Evolutionary conservation across 2,113 vertebrate species (phyloP), one percentile per base, ranked within the genome.

Genomic region (Lepus europaeus): DNA sequence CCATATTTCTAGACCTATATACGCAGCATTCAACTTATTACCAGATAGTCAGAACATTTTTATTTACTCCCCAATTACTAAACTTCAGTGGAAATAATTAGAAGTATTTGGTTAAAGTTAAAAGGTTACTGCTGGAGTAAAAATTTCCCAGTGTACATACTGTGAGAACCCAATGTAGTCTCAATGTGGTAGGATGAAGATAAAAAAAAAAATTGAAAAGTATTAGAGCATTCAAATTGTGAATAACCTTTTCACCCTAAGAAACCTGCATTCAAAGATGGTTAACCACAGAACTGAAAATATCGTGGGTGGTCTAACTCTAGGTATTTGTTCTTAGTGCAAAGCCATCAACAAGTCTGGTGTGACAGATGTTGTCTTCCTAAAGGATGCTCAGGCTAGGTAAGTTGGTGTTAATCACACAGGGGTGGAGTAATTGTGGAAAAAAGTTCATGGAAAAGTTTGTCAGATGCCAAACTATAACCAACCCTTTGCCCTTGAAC

Each of bases 241-340:
- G 73, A 92, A 92, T 70, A 95, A 92, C 83, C 79, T 94, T 96
- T 96, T 90, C 45, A 85, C 93, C 86, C 36, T 68, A 85, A 88
- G 94, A 95, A 95, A 92, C 77, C 39, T 94, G 81, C 88, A 90
- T 96, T 92, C 89, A 93, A 96, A 87, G 39, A 84, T 13, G 56
- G 31, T 95, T 97, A 95, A 93, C 80, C 82, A 96, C 92, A 36
- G 53, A 92, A 93, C 31, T 51, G 33, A 88, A 96, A 97, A 93
- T 95, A 56, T 23, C 88, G 53, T 96, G 77, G 93, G 73, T 93
- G 86, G 90, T 96, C 85, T 83, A 29, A 72, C 45, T 66, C 73
- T 68, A 94, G 22, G 53, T 45, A 87, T 70, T 69, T 91, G 31
- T 73, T 90, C 78, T 86, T 87, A 81, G 84, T 93, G 56, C 22